phyloP scores from a whole-genome alignment of 2,888 invertebrate species.

The Tanypteryx hageni region DNA sequence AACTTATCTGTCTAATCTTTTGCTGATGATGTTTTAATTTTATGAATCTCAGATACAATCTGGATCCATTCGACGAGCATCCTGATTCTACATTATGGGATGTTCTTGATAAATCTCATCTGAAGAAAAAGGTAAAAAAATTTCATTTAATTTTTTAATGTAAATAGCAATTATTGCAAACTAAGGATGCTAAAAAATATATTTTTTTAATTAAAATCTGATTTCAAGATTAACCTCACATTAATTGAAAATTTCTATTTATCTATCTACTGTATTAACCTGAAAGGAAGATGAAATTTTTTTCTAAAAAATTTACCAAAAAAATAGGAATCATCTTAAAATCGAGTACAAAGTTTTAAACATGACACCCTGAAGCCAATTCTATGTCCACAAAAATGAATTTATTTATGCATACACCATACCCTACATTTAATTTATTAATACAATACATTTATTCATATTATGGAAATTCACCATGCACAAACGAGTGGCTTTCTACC shows the following conservation, averaged over 20 bases:
- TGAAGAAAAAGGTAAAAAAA: constrained; percentile 69
- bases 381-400: no score
- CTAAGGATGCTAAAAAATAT: neutral
- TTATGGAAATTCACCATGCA: no score
- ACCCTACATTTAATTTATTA: no score
- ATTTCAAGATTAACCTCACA: no score
- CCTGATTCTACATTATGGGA: constrained; percentile 70
- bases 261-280: neutral
- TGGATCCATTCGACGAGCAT: constrained; percentile 71
- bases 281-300: neutral
- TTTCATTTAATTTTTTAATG: neutral
- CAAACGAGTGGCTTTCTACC: no score
- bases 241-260: neutral
- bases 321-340: no score
- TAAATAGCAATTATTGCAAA: neutral
- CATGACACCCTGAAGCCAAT: no score
- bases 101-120: constrained; percentile 70
- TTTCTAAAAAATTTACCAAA: no score
- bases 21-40: neutral
- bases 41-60: constrained; percentile 70
- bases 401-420: no score
- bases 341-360: no score
- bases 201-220: neutral
- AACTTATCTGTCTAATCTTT: neutral
- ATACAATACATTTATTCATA: no score